These are phyloP conservation scores for Cheirogaleus medius DNA, from an alignment of 2,113 vertebrate species.

Conservation along the genomic window DNA sequence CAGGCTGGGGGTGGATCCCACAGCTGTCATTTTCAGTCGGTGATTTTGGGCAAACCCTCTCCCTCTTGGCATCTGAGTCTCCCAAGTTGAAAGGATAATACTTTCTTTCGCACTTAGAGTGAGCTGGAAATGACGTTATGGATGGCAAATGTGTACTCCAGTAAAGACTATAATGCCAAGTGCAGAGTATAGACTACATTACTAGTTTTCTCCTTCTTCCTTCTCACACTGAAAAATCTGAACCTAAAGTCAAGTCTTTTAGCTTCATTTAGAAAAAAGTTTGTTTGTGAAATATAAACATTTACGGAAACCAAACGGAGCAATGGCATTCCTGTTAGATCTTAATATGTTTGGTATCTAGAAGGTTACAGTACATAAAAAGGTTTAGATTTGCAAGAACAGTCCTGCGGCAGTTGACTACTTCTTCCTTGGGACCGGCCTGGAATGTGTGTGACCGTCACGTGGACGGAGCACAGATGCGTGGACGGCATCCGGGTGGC, in stretches of 20 bases:
- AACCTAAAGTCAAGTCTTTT: neutral
- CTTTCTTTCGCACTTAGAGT: neutral
- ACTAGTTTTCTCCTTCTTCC: neutral
- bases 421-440: neutral
- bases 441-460: neutral
- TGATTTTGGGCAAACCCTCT: neutral
- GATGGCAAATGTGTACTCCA: neutral
- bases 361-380: neutral
- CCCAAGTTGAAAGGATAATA: neutral
- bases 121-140: neutral
- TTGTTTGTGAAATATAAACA: neutral
- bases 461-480: fast-evolving
- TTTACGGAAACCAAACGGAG: neutral
- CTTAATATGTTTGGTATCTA: neutral
- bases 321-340: neutral
- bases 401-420: too few relatives aligned
- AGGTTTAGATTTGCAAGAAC: neutral
- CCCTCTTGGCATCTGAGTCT: neutral
- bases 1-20: too few relatives aligned
- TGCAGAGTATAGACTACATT: neutral
- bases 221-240: neutral
- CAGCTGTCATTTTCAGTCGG: too few relatives aligned
- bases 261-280: neutral
- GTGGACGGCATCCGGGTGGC: too few relatives aligned
- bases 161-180: neutral